Conservation (phyloP, 2,888 invertebrate genomes). For the Acleris holmiana region DNA sequence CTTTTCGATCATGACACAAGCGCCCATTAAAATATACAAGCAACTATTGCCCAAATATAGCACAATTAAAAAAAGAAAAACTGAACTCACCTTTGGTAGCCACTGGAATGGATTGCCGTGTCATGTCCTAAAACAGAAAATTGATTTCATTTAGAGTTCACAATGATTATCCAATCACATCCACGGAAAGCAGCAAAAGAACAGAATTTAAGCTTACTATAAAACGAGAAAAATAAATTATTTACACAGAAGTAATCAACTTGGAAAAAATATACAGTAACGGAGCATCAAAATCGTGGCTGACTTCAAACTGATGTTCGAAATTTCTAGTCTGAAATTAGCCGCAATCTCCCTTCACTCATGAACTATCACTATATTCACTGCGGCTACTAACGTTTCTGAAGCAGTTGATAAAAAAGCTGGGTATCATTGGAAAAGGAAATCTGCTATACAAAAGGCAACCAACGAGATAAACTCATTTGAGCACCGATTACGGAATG, state of each 20-base stretch:
- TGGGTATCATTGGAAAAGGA: conserved; percentile 27
- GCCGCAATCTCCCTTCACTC: conserved; percentile 25
- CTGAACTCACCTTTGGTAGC: conserved; percentile 77
- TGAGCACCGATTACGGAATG: conserved; percentile 39
- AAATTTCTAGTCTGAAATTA: conserved; percentile 27
- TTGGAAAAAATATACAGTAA: conserved; percentile 21
- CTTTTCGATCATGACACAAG: too few relatives aligned
- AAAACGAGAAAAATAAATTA: conserved; percentile 17
- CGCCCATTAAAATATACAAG: too few relatives aligned
- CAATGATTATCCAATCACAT: conserved; percentile 46
- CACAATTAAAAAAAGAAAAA: conserved; percentile 26
- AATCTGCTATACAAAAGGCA: conserved; percentile 2
- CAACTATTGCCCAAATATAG: neutral
- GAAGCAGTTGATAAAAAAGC: conserved; percentile 38
- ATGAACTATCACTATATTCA: conserved; percentile 18
- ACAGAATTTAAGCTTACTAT: conserved; percentile 16
- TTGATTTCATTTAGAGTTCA: conserved; percentile 47
- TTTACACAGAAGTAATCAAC: conserved; percentile 15
- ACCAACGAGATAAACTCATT: conserved; percentile 34
- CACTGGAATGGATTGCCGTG: conserved; percentile 82
- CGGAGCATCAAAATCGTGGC: conserved; percentile 10
- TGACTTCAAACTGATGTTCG: conserved; percentile 26
- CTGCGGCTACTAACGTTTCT: conserved; percentile 35
- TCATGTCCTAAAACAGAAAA: conserved; percentile 82
- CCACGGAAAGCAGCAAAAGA: conserved; percentile 42